Conservation (phyloP, 2,797 vertebrate genomes). For the Champsocephalus esox region DNA sequence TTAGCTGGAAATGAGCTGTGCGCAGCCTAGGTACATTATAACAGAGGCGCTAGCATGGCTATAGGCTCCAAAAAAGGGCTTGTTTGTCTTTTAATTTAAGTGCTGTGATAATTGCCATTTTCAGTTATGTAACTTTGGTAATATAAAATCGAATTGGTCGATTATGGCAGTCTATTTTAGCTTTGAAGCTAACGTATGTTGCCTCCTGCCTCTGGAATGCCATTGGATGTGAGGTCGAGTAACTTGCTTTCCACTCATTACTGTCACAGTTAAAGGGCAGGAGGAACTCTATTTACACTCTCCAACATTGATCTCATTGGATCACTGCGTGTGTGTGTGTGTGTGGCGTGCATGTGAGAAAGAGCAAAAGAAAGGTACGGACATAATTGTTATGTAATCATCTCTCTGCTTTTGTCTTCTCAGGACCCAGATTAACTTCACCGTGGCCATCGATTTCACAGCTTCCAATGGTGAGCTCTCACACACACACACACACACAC, state of each 20-base stretch:
- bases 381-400: constrained; percentile 31
- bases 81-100: background rate
- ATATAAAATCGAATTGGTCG: background rate
- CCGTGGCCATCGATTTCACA: constrained; percentile 98
- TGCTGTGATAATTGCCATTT: background rate
- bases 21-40: background rate
- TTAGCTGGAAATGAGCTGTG: background rate
- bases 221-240: background rate
- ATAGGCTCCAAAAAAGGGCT: background rate
- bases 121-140: background rate
- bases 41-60: background rate
- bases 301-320: constrained; percentile 22
- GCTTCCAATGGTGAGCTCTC: constrained; percentile 95
- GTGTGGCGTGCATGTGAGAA: background rate
- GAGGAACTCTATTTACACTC: constrained; percentile 24
- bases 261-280: constrained; percentile 20
- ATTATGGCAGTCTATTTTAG: background rate
- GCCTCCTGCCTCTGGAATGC: background rate
- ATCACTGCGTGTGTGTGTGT: constrained; percentile 7
- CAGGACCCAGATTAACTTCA: constrained; percentile 99
- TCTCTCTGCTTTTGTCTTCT: constrained; percentile 76
- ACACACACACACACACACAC: too few species aligned
- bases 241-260: constrained; percentile 9
- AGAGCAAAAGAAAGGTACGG: background rate
- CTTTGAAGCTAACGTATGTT: background rate